Evolutionary conservation across 2,113 vertebrate species (phyloP).

Genomic region (Calidris pygmaea): DNA sequence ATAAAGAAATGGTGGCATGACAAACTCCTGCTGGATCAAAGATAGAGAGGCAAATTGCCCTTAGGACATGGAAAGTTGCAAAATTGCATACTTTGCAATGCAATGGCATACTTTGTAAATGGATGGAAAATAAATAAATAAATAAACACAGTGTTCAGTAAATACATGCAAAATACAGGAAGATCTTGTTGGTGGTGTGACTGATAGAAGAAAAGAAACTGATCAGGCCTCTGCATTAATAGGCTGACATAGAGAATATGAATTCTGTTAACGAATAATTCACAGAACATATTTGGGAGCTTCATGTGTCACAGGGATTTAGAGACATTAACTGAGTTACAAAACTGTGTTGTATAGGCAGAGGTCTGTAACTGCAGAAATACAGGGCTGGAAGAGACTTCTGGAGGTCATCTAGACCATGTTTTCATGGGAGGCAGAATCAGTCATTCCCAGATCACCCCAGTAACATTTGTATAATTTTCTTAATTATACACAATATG

Average conservation of each 20-base stretch:
- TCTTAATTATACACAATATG: neutral
- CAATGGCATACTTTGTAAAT: neutral
- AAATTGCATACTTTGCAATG: too few species aligned
- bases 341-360: neutral
- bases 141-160: neutral
- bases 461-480: neutral
- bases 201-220: neutral
- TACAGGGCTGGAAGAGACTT: neutral
- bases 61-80: neutral
- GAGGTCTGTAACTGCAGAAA: neutral
- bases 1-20: neutral
- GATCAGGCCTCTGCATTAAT: neutral
- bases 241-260: neutral
- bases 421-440: neutral
- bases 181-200: neutral
- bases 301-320: neutral
- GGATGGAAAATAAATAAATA: neutral
- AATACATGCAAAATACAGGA: neutral
- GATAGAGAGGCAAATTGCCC: neutral
- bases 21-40: neutral
- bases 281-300: neutral
- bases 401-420: neutral
- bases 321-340: neutral
- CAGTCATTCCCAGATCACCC: neutral
- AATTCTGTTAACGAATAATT: neutral